phyloP scores from a whole-genome alignment of 2,797 vertebrate species.

The Neoniphon sammara region DNA sequence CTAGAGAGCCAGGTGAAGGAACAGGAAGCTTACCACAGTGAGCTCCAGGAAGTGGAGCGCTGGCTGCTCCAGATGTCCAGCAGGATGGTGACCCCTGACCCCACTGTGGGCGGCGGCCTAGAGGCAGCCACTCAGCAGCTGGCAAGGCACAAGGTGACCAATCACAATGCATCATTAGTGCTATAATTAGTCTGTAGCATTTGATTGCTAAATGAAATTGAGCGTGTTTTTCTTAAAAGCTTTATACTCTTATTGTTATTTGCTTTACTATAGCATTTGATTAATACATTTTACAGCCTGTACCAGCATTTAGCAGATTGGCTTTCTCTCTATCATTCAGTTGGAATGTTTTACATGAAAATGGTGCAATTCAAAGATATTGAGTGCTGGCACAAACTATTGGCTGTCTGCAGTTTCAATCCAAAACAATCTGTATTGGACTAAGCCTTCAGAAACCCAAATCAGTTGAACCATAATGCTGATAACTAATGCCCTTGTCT shows the following conservation, averaged over 20 bases:
- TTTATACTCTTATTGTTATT: background rate
- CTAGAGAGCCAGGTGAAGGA: slow-evolving; percentile 90
- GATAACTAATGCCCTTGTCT: background rate
- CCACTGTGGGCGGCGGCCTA: slow-evolving; percentile 86
- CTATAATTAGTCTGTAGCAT: background rate
- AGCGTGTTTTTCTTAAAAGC: background rate
- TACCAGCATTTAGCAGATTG: too few species aligned
- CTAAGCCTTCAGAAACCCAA: too few species aligned
- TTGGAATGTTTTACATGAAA: too few species aligned
- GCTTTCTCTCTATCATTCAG: too few species aligned
- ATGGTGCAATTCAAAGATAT: too few species aligned
- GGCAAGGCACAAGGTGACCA: slow-evolving; percentile 93
- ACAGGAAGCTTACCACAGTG: slow-evolving; percentile 91
- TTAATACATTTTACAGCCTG: background rate
- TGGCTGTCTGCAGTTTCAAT: too few species aligned
- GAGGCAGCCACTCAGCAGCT: slow-evolving; percentile 94
- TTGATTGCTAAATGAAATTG: background rate
- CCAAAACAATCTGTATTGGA: too few species aligned
- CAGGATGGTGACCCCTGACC: slow-evolving; percentile 91
- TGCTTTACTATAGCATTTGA: background rate
- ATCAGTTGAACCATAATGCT: background rate
- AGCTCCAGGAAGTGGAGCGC: slow-evolving; percentile 95
- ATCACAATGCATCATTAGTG: slow-evolving; percentile 18
- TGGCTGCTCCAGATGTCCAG: slow-evolving; percentile 98
- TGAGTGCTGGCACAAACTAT: too few species aligned